These are phyloP conservation scores for Podarcis cretensis DNA, from an alignment of 2,113 vertebrate genomes.

Conservation along the genomic window DNA sequence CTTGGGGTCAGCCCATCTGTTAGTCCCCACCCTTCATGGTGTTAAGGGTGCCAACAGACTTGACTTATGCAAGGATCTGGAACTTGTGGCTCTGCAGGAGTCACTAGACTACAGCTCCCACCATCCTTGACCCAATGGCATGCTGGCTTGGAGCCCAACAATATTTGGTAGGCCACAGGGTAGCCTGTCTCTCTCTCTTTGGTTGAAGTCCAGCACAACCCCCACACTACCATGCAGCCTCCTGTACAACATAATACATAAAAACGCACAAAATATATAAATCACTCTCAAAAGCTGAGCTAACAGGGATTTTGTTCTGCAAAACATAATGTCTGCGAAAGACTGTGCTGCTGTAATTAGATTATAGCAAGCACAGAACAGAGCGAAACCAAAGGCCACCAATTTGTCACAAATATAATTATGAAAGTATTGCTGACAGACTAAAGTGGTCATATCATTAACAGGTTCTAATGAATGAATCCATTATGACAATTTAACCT, in stretches of 20 bases:
- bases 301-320: neutral
- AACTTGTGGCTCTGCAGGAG: no score
- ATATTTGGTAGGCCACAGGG: neutral
- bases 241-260: neutral
- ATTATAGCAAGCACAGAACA: conserved; percentile 18
- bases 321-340: conserved; percentile 5
- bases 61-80: neutral
- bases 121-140: no score
- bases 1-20: no score
- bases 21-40: no score
- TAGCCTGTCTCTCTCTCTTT: neutral
- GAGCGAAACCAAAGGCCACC: conserved; percentile 3
- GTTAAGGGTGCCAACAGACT: neutral
- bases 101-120: no score
- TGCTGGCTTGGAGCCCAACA: no score
- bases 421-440: conserved; percentile 1
- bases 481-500: neutral
- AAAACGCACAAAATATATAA: neutral
- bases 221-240: neutral
- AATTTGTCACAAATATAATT: conserved; percentile 14
- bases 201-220: neutral
- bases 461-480: conserved; percentile 11
- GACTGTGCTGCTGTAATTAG: neutral
- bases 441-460: neutral
- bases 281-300: neutral